Percentiles rank a stretch among this genome's conserved stretches.
Conservation (phyloP, 2,797 vertebrate species). For the Sphaeramia orbicularis region DNA sequence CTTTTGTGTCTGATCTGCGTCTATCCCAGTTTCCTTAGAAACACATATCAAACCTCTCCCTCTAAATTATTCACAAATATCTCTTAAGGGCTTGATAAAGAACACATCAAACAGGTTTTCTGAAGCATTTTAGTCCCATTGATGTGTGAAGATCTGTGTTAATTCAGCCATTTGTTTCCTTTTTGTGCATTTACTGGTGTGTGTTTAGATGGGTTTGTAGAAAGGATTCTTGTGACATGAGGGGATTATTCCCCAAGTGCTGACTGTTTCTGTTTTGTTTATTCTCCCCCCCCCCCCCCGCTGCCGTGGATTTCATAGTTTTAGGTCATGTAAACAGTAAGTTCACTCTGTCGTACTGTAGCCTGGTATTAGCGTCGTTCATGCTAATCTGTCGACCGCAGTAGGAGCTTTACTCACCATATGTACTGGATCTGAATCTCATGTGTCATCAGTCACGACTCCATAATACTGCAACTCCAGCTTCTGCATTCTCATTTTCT, state of each 20-base stretch:
- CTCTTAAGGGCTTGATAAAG: constrained; percentile 65
- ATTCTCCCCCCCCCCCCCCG: constrained; percentile 59
- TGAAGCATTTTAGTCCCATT: constrained; percentile 19
- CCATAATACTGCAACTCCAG: constrained; percentile 18
- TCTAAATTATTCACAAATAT: constrained; percentile 81
- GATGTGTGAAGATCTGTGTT: constrained; percentile 34
- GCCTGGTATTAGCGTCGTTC: constrained; percentile 49
- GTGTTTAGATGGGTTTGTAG: constrained; percentile 36
- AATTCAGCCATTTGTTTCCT: constrained; percentile 24
- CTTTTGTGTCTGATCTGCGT: constrained; percentile 40
- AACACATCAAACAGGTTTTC: constrained; percentile 56
- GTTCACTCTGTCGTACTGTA: constrained; percentile 61
- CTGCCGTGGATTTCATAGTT: constrained; percentile 82
- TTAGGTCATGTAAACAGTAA: constrained; percentile 86
- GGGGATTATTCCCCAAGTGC: constrained; percentile 47
- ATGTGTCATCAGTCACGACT: constrained; percentile 54
- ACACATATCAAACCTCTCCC: constrained; percentile 61
- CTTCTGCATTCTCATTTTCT: constrained; percentile 23
- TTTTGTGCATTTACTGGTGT: constrained; percentile 37
- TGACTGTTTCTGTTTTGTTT: constrained; percentile 72
- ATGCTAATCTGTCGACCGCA: constrained; percentile 43
- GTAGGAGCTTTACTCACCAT: constrained; percentile 38
- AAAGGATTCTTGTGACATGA: constrained; percentile 38
- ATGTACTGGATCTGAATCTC: constrained; percentile 51
- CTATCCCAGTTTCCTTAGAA: constrained; percentile 78